Percentiles rank a stretch among this genome's conserved stretches.
Evolutionary conservation across 1,140 invertebrate genomes (phyloP).

Genomic region (Tetraneura akinire): DNA sequence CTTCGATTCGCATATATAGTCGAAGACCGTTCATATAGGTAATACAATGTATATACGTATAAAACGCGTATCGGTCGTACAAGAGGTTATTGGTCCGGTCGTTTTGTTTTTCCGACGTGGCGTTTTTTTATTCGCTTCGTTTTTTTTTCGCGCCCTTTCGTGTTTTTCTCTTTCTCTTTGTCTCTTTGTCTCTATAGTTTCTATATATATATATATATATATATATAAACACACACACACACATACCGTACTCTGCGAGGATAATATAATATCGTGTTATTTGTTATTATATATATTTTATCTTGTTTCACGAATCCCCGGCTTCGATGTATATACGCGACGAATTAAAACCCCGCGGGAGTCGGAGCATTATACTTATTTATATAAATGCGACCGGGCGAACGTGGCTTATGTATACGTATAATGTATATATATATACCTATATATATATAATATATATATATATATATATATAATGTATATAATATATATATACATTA

Average conservation of each 20-base stretch:
- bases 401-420: neutral
- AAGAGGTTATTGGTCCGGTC: too few species aligned
- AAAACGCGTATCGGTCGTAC: too few species aligned
- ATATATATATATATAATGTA: neutral
- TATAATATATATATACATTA: neutral
- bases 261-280: too few species aligned
- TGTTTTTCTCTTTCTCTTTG: too few species aligned
- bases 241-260: neutral
- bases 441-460: neutral
- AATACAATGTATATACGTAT: neutral
- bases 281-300: neutral
- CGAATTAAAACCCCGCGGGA: neutral
- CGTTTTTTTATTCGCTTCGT: neutral
- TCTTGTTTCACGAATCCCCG: slow-evolving; percentile 2
- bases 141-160: too few species aligned
- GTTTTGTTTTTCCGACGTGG: neutral
- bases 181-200: neutral
- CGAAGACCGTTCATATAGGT: neutral
- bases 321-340: neutral
- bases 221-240: too few species aligned
- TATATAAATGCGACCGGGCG: neutral
- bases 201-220: too few species aligned
- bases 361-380: too few species aligned
- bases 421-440: neutral
- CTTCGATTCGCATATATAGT: neutral